These are phyloP conservation scores for Graphium colonna DNA, from an alignment of 2,888 invertebrate species.

Conservation along the genomic window DNA sequence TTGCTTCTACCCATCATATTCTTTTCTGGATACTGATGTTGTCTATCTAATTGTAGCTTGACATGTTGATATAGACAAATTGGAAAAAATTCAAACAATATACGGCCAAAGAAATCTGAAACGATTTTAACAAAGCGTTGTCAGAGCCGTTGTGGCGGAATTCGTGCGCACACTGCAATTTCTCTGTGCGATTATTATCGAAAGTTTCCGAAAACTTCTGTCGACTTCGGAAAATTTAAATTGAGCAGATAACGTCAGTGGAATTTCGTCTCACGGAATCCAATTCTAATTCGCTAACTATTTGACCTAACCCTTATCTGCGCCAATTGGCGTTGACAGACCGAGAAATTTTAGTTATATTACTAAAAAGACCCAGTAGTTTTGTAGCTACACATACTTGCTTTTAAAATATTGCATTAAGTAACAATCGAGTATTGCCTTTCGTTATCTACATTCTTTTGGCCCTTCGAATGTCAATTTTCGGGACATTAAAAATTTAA, in stretches of 20 bases:
- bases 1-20: too few relatives aligned
- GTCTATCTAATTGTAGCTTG: too few relatives aligned
- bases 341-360: not conserved
- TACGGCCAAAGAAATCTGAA: not conserved
- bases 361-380: not conserved
- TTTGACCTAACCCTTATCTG: not conserved
- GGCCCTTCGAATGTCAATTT: too few relatives aligned
- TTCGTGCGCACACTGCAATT: slow-evolving; percentile 11
- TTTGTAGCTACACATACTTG: not conserved
- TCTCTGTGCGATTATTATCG: slow-evolving; percentile 13
- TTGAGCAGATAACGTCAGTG: slow-evolving; percentile 19
- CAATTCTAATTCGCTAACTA: slow-evolving; percentile 7
- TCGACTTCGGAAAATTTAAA: slow-evolving; percentile 16
- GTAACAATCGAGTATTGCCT: too few relatives aligned
- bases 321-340: not conserved
- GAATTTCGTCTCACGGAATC: slow-evolving; percentile 10
- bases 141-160: not conserved
- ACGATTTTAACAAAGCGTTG: slow-evolving; percentile 1
- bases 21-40: not conserved
- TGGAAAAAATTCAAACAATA: not conserved
- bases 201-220: slow-evolving; percentile 16
- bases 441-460: not conserved
- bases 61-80: too few relatives aligned
- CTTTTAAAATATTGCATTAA: too few relatives aligned
- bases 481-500: too few relatives aligned